phyloP scores from a whole-genome alignment of 1,140 invertebrate species.

The Trachymyrmex septentrionalis region DNA sequence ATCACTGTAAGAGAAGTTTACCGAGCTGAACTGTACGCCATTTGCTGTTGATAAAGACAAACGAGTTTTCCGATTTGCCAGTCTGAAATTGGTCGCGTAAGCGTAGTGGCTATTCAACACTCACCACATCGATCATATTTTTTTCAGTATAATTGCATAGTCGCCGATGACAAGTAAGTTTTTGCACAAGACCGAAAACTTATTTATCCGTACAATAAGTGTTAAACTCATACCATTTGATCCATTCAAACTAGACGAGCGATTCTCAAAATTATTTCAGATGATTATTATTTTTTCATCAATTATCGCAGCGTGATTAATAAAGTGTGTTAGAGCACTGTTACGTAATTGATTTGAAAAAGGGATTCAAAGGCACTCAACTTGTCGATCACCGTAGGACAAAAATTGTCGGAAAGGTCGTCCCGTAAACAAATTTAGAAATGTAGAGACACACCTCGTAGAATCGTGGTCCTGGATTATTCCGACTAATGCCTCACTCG shows the following conservation, averaged over 20 bases:
- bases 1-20: slow-evolving; percentile 1
- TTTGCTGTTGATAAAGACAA: slow-evolving; percentile 71
- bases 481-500: slow-evolving; percentile 83
- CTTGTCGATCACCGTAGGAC: not conserved
- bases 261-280: not conserved
- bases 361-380: not conserved
- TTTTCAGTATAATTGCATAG: slow-evolving; percentile 31
- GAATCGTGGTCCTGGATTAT: slow-evolving; percentile 78
- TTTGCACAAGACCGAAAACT: slow-evolving; percentile 19
- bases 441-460: not conserved
- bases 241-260: not conserved
- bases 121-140: slow-evolving; percentile 55
- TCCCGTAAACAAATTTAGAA: slow-evolving; percentile 59
- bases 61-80: slow-evolving; percentile 67
- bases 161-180: slow-evolving; percentile 45
- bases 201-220: slow-evolving; percentile 25
- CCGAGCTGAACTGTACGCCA: slow-evolving; percentile 20
- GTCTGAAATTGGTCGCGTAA: slow-evolving; percentile 36
- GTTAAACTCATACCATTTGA: not conserved
- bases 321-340: not conserved
- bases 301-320: not conserved
- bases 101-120: slow-evolving; percentile 33
- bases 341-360: not conserved
- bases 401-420: not conserved
- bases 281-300: not conserved